Evolutionary conservation across 2,797 vertebrate species (phyloP), one percentile per base, ranked within the genome.

Genomic region (Myripristis murdjan): DNA sequence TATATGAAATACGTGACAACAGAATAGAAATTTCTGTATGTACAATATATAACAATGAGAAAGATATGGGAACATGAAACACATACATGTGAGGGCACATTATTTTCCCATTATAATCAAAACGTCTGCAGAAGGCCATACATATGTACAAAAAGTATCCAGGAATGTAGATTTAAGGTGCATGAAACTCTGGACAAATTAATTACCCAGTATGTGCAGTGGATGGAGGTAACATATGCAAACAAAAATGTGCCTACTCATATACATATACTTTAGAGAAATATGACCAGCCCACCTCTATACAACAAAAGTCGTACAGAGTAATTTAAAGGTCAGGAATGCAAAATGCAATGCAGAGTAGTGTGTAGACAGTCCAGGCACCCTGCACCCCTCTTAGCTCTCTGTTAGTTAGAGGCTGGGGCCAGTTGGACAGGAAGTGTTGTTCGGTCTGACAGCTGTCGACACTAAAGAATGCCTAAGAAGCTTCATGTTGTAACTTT

Each of bases 391-490:
- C 43, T 66, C 18, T 7, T 31, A 55, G 61, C 53, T 70, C 53
- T n/a, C n/a, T n/a, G n/a, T n/a, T n/a, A n/a, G n/a, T n/a, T n/a
- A n/a, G n/a, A n/a, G n/a, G n/a, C n/a, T n/a, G n/a, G 58, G 61
- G 73, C 58, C 56, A 58, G 61, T 60, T 73, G 26, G 69, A 62
- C 15, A 24, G 48, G 41, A 44, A 53, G 46, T 22, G 1, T 26
- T 56, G 44, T 60, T 68, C 54, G 3, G 68, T 64, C 39, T 68
- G 64, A 73, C 49, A 51, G 46, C 61, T 74, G 72, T 52, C 57
- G 51, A 37, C 61, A 62, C 58, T 61, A 75, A 60, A 26, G 58
- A 64, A 56, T 5, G 4, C 58, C 39, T 64, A 56, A 70, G 51
- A 73, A 43, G 55, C 22, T 54, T 70, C 31, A 23, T 59, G 44